Percentiles rank a stretch among this genome's conserved stretches.
Evolutionary conservation across 2,113 vertebrate genomes (phyloP).

Genomic region (Camelus dromedarius): DNA sequence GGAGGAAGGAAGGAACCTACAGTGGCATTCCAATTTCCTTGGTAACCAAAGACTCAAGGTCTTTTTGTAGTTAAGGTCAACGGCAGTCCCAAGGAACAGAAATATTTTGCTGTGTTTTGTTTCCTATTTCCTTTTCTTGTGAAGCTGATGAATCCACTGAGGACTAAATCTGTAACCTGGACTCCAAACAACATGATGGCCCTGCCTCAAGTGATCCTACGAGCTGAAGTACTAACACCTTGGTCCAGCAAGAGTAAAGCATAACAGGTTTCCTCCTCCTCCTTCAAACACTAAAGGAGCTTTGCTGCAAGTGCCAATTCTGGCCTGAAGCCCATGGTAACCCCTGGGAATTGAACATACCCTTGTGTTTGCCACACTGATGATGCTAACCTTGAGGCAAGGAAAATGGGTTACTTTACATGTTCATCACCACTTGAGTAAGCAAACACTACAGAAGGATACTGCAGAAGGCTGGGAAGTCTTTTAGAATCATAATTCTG

Average conservation of each 20-base stretch:
- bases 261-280: background rate
- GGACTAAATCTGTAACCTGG: background rate
- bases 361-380: background rate
- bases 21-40: background rate
- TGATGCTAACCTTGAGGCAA: background rate
- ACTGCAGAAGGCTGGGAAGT: background rate
- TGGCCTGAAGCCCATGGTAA: background rate
- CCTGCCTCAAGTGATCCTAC: background rate
- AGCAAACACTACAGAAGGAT: background rate
- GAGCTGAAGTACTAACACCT: background rate
- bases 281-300: constrained; percentile 13
- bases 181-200: background rate
- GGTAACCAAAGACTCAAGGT: background rate
- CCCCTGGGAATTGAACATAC: background rate
- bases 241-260: background rate
- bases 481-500: background rate
- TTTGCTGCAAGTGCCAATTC: background rate
- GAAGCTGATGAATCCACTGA: background rate
- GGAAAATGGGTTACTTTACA: background rate
- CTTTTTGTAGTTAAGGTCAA: background rate
- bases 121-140: background rate
- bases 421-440: background rate
- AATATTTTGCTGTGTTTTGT: background rate
- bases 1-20: background rate
- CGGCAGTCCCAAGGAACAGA: background rate